These are phyloP conservation scores for Poeciliopsis infans DNA, from an alignment of 2,797 vertebrate genomes.

Conservation along the genomic window DNA sequence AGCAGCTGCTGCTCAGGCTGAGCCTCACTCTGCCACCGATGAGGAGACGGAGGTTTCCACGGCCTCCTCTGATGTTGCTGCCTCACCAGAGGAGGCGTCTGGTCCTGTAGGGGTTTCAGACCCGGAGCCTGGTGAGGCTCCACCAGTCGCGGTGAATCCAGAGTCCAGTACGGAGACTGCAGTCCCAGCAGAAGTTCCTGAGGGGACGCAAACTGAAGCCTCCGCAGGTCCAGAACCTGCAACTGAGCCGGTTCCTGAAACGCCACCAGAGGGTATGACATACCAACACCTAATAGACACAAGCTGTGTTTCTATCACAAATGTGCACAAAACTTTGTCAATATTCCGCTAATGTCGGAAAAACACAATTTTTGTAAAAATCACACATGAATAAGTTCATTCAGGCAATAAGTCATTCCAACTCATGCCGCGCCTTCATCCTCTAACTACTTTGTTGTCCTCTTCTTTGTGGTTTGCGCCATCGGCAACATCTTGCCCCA, in stretches of 20 bases:
- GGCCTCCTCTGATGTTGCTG: conserved; percentile 12
- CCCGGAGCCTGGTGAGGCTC: conserved; percentile 13
- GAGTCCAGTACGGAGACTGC: background rate
- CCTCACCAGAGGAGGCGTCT: conserved; percentile 11
- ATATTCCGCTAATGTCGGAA: too few species aligned
- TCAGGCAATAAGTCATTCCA: too few species aligned
- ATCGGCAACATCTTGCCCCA: too few species aligned
- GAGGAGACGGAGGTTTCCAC: conserved; percentile 14
- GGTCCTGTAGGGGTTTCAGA: conserved; percentile 5
- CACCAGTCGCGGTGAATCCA: background rate
- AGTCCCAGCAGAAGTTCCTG: conserved; percentile 21
- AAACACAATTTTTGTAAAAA: too few species aligned
- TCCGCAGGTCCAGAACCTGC: conserved; percentile 19
- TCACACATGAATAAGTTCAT: too few species aligned
- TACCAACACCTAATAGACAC: background rate
- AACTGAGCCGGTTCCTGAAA: conserved; percentile 21
- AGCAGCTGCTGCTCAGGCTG: conserved; percentile 10
- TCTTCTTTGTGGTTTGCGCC: too few species aligned
- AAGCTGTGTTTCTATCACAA: too few species aligned
- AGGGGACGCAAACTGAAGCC: conserved; percentile 21
- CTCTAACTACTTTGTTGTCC: too few species aligned
- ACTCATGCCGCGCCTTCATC: too few species aligned
- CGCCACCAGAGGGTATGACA: conserved; percentile 54
- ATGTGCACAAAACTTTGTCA: too few species aligned
- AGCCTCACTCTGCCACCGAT: conserved; percentile 35